A percentile compares a stretch with the other conserved stretches of the same genome.
Evolutionary conservation across 2,888 invertebrate species (phyloP).

Genomic region (Eugnorisma glareosa): DNA sequence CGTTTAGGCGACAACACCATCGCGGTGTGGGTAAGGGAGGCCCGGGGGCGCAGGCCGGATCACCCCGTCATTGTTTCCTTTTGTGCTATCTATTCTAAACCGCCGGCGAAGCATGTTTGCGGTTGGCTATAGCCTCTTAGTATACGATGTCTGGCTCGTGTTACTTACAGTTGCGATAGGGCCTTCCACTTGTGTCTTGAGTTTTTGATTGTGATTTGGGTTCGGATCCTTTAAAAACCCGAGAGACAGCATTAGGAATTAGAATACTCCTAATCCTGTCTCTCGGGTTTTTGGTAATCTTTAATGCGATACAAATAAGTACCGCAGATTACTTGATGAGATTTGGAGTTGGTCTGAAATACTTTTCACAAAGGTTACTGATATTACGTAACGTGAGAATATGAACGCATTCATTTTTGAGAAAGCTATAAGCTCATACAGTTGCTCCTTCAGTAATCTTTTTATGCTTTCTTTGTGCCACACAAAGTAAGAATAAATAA

Average conservation of each 20-base stretch:
- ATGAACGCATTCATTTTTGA: conserved; percentile 26
- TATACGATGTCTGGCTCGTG: conserved; percentile 52
- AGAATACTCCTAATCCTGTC: neutral
- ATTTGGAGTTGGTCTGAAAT: neutral
- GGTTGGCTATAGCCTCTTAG: conserved; percentile 62
- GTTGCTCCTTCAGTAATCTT: conserved; percentile 35
- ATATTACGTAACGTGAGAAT: conserved; percentile 7
- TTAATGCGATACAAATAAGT: neutral
- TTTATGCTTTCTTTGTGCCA: conserved; percentile 43
- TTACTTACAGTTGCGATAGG: conserved; percentile 51
- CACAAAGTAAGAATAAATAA: conserved; percentile 35
- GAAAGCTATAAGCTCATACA: conserved; percentile 25
- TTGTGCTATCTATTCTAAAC: conserved; percentile 74
- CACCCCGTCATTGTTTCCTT: conserved; percentile 82
- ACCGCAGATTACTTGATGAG: neutral
- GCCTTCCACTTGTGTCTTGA: conserved; percentile 41
- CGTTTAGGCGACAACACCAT: conserved; percentile 79
- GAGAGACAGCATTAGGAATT: neutral
- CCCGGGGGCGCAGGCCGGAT: conserved; percentile 74
- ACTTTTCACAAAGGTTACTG: neutral
- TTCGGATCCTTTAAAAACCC: neutral
- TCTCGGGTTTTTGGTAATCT: conserved; percentile 4
- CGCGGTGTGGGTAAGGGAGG: conserved; percentile 71
- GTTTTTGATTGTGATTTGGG: conserved; percentile 39
- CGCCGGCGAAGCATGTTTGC: conserved; percentile 69